These are phyloP conservation scores for Melanotaenia boesemani DNA, from an alignment of 2,797 vertebrate species.

Conservation along the genomic window DNA sequence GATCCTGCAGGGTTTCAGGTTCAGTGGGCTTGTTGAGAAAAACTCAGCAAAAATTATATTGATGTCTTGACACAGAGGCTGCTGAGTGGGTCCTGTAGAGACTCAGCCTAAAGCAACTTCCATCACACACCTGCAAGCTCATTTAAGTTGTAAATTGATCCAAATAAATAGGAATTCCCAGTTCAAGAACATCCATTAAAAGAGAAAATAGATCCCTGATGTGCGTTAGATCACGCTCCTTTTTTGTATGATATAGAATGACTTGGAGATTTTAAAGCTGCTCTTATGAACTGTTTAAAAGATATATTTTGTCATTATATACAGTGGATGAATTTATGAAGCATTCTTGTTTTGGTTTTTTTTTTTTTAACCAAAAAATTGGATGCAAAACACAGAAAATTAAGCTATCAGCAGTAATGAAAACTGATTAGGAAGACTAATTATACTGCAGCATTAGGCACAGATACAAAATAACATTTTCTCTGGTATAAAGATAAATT, in stretches of 20 bases:
- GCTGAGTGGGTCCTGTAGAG: conserved; percentile 3
- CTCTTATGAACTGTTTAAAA: background rate
- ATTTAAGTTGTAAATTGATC: conserved; percentile 2
- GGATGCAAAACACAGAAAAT: background rate
- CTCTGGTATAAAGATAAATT: conserved; percentile 23
- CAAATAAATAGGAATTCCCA: background rate
- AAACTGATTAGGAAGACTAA: background rate
- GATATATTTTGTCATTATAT: background rate
- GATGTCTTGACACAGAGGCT: conserved; percentile 19
- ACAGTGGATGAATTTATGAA: background rate
- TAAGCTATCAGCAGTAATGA: background rate
- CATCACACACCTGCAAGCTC: conserved; percentile 2
- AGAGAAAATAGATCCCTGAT: background rate
- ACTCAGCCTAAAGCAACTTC: conserved; percentile 3
- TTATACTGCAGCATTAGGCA: conserved; percentile 11
- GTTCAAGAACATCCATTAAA: conserved; percentile 16
- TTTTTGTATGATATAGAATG: background rate
- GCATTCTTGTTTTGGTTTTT: background rate
- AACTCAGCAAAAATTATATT: conserved; percentile 10
- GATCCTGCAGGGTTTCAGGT: conserved; percentile 13
- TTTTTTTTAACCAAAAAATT: background rate
- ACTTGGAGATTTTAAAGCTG: background rate
- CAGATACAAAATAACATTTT: conserved; percentile 17
- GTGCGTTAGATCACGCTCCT: background rate
- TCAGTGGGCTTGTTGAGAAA: conserved; percentile 12